A percentile compares a stretch with the other conserved stretches of the same genome.
Evolutionary conservation across 2,797 vertebrate genomes (phyloP).

Genomic region (Trachops cirrhosus): DNA sequence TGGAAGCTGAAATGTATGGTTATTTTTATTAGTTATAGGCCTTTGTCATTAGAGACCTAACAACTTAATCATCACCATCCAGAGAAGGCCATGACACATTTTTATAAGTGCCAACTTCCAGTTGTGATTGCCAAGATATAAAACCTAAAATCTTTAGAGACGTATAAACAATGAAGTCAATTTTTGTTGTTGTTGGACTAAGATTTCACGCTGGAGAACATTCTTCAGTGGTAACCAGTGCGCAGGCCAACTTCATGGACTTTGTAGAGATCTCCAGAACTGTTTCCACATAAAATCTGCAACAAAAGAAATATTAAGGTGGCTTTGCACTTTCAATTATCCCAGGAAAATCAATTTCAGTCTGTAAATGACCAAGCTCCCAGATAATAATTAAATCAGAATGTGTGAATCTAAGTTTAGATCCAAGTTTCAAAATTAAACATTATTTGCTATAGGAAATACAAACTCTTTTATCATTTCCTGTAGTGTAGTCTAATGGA

Average conservation of each 20-base stretch:
- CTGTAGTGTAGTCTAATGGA: neutral
- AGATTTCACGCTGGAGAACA: neutral
- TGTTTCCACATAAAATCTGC: neutral
- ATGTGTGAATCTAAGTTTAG: neutral
- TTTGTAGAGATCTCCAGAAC: neutral
- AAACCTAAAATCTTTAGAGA: neutral
- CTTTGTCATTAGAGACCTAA: neutral
- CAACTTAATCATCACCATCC: neutral
- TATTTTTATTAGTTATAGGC: neutral
- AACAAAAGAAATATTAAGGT: neutral
- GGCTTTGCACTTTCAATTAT: neutral
- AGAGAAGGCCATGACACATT: neutral
- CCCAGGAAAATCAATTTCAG: neutral
- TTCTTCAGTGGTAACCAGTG: neutral
- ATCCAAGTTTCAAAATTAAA: neutral
- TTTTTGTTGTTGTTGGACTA: neutral
- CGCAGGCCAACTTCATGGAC: too few relatives aligned
- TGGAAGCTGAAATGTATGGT: neutral
- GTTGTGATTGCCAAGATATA: neutral
- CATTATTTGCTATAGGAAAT: neutral
- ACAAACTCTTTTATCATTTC: neutral
- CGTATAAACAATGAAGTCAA: neutral
- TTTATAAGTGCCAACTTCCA: neutral
- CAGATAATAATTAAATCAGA: neutral
- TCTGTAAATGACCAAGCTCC: neutral